Evolutionary conservation across 2,888 invertebrate species (phyloP).

Genomic region (Pyrgus malvae): DNA sequence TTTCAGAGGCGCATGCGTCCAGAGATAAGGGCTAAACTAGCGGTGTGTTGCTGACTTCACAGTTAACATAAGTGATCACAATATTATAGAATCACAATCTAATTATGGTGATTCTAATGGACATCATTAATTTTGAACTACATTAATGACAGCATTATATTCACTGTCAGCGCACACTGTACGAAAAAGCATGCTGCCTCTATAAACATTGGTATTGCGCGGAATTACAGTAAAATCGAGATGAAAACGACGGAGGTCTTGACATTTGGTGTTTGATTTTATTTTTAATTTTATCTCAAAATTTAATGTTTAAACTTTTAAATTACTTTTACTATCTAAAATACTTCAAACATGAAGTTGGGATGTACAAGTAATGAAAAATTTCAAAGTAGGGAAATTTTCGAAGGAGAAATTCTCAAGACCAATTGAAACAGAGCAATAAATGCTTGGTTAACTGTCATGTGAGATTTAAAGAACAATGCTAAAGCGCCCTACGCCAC

Average conservation of each 20-base stretch:
- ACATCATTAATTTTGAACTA: slow-evolving; percentile 30
- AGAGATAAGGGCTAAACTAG: slow-evolving; percentile 75
- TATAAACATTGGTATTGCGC: slow-evolving; percentile 40
- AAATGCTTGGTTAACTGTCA: slow-evolving; percentile 78
- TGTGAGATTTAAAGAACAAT: slow-evolving; percentile 70
- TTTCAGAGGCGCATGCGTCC: slow-evolving; percentile 83
- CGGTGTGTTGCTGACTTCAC: slow-evolving; percentile 76
- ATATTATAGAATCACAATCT: slow-evolving; percentile 43
- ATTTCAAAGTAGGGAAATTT: not conserved
- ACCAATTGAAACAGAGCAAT: slow-evolving; percentile 53
- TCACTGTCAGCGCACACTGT: slow-evolving; percentile 78
- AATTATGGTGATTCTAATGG: slow-evolving; percentile 37
- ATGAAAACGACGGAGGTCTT: slow-evolving; percentile 28
- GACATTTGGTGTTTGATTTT: slow-evolving; percentile 14
- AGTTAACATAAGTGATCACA: slow-evolving; percentile 39
- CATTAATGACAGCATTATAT: slow-evolving; percentile 46
- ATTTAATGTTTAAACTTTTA: not conserved
- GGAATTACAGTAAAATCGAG: slow-evolving; percentile 25
- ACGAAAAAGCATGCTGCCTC: slow-evolving; percentile 78
- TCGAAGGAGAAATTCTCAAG: slow-evolving; percentile 23
- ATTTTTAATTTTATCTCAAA: not conserved
- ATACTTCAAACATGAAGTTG: not conserved
- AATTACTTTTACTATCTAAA: not conserved
- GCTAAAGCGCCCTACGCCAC: slow-evolving; percentile 77
- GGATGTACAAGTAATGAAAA: not conserved